Evolutionary conservation across 2,113 vertebrate genomes (phyloP).

Genomic region (Cettia cetti): DNA sequence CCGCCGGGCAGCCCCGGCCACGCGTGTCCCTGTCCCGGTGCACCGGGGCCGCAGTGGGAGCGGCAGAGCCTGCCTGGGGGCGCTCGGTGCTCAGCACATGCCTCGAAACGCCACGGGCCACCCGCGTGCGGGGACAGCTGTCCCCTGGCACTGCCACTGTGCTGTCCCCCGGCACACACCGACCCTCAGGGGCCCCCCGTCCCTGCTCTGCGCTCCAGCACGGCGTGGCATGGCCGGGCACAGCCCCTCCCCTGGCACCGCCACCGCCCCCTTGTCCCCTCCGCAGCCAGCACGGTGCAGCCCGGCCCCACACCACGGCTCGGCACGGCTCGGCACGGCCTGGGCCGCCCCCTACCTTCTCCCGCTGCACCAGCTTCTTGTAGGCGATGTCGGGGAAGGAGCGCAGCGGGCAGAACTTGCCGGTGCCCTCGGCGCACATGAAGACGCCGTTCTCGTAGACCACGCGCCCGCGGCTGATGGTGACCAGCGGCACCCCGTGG

Average conservation of each 20-base stretch:
- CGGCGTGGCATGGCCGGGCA: accelerated
- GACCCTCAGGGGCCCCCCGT: accelerated
- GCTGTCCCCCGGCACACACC: accelerated
- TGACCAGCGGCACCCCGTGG: constrained; percentile 91
- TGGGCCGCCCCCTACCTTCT: constrained; percentile 77
- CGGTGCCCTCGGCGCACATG: constrained; percentile 93
- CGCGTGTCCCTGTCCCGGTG: accelerated
- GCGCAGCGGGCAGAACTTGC: constrained; percentile 90
- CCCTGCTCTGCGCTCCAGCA: accelerated
- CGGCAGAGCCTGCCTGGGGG: accelerated
- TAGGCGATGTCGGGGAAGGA: constrained; percentile 94
- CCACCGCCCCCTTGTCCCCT: too few species aligned
- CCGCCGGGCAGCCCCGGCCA: neutral
- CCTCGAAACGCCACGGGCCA: accelerated
- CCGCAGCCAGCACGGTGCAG: neutral
- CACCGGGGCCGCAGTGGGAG: neutral
- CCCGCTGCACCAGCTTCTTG: constrained; percentile 98
- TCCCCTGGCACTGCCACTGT: accelerated
- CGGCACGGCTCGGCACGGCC: accelerated
- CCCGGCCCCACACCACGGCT: accelerated
- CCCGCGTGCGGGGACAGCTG: accelerated
- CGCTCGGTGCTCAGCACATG: accelerated
- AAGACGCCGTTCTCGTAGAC: constrained; percentile 95
- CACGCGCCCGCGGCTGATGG: constrained; percentile 91
- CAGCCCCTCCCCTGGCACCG: neutral